These are phyloP conservation scores for Enteromius paludinosus DNA, from an alignment of 2,797 vertebrate species.

Conservation along the genomic window DNA sequence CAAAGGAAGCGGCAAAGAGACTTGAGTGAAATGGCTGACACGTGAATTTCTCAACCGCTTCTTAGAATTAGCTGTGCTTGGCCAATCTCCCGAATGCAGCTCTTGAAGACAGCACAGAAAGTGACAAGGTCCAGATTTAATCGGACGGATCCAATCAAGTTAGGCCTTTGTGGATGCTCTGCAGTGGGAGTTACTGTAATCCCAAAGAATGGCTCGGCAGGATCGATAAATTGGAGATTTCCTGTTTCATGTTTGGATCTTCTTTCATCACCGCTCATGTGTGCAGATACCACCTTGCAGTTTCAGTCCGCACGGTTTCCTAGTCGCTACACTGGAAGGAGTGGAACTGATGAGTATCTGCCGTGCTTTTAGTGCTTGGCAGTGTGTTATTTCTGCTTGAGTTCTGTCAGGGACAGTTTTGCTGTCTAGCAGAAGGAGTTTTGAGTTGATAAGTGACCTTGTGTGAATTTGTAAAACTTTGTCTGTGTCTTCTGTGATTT, in stretches of 20 bases:
- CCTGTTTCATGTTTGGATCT: constrained; percentile 29
- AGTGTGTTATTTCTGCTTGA: constrained; percentile 30
- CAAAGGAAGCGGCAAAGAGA: constrained; percentile 25
- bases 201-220: constrained; percentile 21
- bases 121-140: constrained; percentile 57
- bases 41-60: constrained; percentile 45
- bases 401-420: constrained; percentile 23
- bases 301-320: not conserved
- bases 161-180: constrained; percentile 33
- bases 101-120: constrained; percentile 32
- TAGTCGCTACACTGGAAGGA: not conserved
- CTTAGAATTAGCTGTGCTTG: constrained; percentile 45
- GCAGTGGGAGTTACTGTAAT: constrained; percentile 21
- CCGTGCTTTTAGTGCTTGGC: constrained; percentile 8
- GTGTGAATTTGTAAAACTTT: constrained; percentile 3
- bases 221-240: constrained; percentile 39
- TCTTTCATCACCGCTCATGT: constrained; percentile 34
- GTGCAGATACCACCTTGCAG: constrained; percentile 31
- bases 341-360: constrained; percentile 8
- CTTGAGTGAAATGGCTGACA: constrained; percentile 64
- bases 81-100: constrained; percentile 48
- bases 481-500: constrained; percentile 11
- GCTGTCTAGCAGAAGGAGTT: constrained; percentile 8
- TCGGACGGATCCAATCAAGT: constrained; percentile 50
- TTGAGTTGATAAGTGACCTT: constrained; percentile 9